Percentiles rank a stretch among this genome's conserved stretches.
Evolutionary conservation across 2,888 invertebrate species (phyloP).

Genomic region (Drosophila meridionalis): DNA sequence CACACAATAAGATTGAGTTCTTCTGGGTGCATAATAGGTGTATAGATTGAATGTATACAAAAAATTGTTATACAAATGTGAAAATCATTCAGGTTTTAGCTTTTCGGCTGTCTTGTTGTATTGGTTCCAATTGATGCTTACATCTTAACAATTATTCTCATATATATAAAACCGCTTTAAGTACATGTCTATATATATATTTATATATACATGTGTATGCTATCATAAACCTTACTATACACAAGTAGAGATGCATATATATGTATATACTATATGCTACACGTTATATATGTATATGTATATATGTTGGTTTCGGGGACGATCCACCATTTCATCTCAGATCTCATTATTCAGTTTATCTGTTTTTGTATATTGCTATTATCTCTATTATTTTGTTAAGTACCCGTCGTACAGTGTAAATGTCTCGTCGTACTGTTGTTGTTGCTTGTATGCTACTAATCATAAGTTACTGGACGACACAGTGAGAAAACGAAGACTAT

Average conservation of each 20-base stretch:
- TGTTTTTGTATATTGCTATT: slow-evolving; percentile 58
- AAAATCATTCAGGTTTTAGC: slow-evolving; percentile 69
- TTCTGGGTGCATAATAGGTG: slow-evolving; percentile 17
- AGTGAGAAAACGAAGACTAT: slow-evolving; percentile 89
- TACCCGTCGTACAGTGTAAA: slow-evolving; percentile 47
- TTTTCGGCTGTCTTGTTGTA: slow-evolving; percentile 74
- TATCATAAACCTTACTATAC: slow-evolving; percentile 63
- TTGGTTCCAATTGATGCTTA: slow-evolving; percentile 83
- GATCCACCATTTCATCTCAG: slow-evolving; percentile 30
- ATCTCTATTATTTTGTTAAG: slow-evolving; percentile 37
- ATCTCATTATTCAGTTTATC: slow-evolving; percentile 40
- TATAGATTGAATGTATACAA: slow-evolving; percentile 48
- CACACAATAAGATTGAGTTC: slow-evolving; percentile 36
- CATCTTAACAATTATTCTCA: slow-evolving; percentile 76
- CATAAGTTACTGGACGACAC: slow-evolving; percentile 87
- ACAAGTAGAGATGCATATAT: slow-evolving; percentile 57
- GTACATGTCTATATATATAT: slow-evolving; percentile 29
- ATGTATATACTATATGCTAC: slow-evolving; percentile 50
- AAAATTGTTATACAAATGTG: slow-evolving; percentile 76
- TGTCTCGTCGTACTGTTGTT: slow-evolving; percentile 42
- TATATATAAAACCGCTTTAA: slow-evolving; percentile 73
- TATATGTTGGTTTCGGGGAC: slow-evolving; percentile 45
- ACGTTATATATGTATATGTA: slow-evolving; percentile 44
- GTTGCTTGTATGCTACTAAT: slow-evolving; percentile 73
- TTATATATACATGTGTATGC: slow-evolving; percentile 44